A percentile compares a stretch with the other conserved stretches of the same genome.
phyloP scores from a whole-genome alignment of 2,113 vertebrate genomes.

The Chascanopsetta lugubris region DNA sequence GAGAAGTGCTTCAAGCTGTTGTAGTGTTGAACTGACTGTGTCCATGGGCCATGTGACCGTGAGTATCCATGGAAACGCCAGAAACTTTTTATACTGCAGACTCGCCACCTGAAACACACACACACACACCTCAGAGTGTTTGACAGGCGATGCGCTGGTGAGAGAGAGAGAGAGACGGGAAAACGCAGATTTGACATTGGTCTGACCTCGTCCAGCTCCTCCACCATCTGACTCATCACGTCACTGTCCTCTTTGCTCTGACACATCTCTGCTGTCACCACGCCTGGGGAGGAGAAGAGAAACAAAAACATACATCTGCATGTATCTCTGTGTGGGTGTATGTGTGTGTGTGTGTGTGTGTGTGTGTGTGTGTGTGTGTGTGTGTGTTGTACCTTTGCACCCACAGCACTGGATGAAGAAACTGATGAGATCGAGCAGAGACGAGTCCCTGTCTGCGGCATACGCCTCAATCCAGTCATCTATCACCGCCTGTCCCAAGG shows the following conservation, averaged over 20 bases:
- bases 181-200: neutral
- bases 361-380: conserved; percentile 3
- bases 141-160: neutral
- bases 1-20: neutral
- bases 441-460: conserved; percentile 83
- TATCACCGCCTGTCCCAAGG: conserved; percentile 84
- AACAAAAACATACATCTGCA: neutral
- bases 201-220: conserved; percentile 89
- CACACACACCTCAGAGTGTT: neutral
- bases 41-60: conserved; percentile 92
- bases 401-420: conserved; percentile 95
- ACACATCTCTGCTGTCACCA: conserved; percentile 93
- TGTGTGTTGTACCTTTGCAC: conserved; percentile 83
- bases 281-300: conserved; percentile 74
- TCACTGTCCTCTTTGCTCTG: conserved; percentile 83
- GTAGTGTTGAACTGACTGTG: conserved; percentile 76
- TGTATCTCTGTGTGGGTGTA: neutral
- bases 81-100: conserved; percentile 91
- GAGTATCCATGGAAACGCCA: conserved; percentile 94
- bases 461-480: conserved; percentile 91
- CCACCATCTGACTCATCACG: conserved; percentile 88
- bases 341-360: neutral
- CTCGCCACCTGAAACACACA: conserved; percentile 80
- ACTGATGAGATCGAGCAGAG: conserved; percentile 91
- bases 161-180: neutral